Base-by-base conservation (phyloP, 2,888 invertebrate genomes). In the Idaea straminata region DNA sequence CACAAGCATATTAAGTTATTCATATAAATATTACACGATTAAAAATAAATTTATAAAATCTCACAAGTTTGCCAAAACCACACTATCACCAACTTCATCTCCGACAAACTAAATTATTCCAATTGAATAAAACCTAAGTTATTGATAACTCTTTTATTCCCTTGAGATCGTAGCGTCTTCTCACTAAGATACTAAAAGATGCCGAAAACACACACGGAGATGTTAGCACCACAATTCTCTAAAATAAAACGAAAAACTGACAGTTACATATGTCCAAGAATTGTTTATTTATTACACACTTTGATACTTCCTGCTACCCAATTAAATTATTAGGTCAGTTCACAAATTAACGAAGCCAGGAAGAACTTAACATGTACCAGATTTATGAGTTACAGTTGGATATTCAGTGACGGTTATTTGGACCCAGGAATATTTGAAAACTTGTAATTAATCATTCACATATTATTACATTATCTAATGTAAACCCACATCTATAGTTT, bases 141-240 rank as follows among this genome's bases (percentile, higher is more conserved):
- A 91, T 91, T 89, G 91, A 88, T 90, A 89, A 88, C 85, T 88
- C 83, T 84, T 86, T 86, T 85, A 86, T 85, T 83, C 85, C 79
- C 83, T 76, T 80, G 85, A 85, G 86, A 84, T 84, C 82, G 82
- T 76, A 83, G 82, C 86, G 85, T 89, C 85, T 91, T 91, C 87
- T 85, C 83, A 83, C 84, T 84, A 78, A 77, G 85, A 86, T 83
- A 86, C 86, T 89, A 88, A 90, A 84, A 85, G 86, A 74, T 80
- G 73, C 72, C 75, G 74, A 75, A 61, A 68, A 64, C 63, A 64
- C 64, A 66, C 66, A 85, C 77, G 84, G 90, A 89, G 92, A 71
- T 85, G 90, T 74, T 86, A 79, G 79, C 75, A 83, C 78, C 65
- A 67, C 70, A 68, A 67, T 71, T n/a, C 64, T 62, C 70, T 66